phyloP scores from a whole-genome alignment of 2,113 vertebrate genomes.

The Callopanchax toddi region DNA sequence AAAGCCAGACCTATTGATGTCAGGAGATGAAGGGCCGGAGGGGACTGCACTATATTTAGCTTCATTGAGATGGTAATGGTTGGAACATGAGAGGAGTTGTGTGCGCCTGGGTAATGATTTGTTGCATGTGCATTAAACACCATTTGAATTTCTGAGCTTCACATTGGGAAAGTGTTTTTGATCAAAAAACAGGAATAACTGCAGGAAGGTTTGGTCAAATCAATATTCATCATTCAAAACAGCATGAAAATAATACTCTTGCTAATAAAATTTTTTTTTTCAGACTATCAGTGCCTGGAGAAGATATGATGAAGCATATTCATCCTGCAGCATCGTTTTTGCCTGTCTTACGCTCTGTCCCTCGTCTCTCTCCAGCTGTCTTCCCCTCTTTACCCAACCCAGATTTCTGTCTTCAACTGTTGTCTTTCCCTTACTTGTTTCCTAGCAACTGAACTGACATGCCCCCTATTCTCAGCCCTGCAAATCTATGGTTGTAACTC shows the following conservation, averaged over 20 bases:
- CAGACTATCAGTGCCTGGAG: conserved; percentile 39
- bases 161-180: conserved; percentile 32
- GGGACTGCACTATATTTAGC: conserved; percentile 72
- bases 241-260: conserved; percentile 41
- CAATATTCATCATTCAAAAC: conserved; percentile 37
- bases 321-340: conserved; percentile 28
- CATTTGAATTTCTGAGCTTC: conserved; percentile 37
- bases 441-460: conserved; percentile 78
- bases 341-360: conserved; percentile 14
- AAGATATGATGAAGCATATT: conserved; percentile 52
- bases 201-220: conserved; percentile 15
- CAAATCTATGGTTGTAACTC: conserved; percentile 60
- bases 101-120: conserved; percentile 20
- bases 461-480: conserved; percentile 66
- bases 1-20: conserved; percentile 70
- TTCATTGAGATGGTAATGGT: conserved; percentile 77
- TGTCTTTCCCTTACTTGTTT: conserved; percentile 70
- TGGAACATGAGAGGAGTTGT: conserved; percentile 63
- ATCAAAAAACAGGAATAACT: conserved; percentile 52
- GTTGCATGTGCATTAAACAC: background rate
- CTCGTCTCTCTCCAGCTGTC: conserved; percentile 38
- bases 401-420: conserved; percentile 67
- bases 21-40: conserved; percentile 64
- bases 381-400: conserved; percentile 53
- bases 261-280: conserved; percentile 10